Conservation (phyloP, 2,888 invertebrate species). For the Leptodirus hochenwartii region DNA sequence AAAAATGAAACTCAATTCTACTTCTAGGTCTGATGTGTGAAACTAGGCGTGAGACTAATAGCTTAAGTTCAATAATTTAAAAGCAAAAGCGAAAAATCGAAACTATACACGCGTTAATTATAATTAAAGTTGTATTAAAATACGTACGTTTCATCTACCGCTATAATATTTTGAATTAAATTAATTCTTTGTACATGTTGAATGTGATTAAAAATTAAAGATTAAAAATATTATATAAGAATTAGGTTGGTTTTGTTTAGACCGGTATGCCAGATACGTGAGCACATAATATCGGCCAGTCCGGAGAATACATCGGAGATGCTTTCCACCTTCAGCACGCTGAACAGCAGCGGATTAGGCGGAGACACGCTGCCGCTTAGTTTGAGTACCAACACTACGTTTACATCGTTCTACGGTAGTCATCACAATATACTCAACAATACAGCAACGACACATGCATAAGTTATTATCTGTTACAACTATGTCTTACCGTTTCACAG, state of each 20-base stretch:
- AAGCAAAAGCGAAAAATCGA: too few relatives aligned
- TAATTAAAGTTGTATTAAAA: neutral
- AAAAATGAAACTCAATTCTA: too few relatives aligned
- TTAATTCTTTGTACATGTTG: too few relatives aligned
- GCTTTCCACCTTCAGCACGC: slow-evolving; percentile 26
- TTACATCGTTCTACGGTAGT: slow-evolving; percentile 35
- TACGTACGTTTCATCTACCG: slow-evolving; percentile 6
- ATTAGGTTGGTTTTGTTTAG: slow-evolving; percentile 1
- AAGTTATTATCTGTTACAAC: too few relatives aligned
- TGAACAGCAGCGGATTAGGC: slow-evolving; percentile 29
- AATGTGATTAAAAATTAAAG: too few relatives aligned
- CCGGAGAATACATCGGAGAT: slow-evolving; percentile 28
- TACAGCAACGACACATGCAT: slow-evolving; percentile 13
- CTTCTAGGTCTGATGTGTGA: too few relatives aligned
- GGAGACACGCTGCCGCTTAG: slow-evolving; percentile 30
- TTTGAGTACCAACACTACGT: slow-evolving; percentile 34
- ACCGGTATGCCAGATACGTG: slow-evolving; percentile 22
- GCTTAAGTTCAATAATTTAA: too few relatives aligned
- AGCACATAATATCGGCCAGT: slow-evolving; percentile 24
- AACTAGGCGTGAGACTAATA: too few relatives aligned
- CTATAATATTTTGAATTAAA: too few relatives aligned
- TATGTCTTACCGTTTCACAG: too few relatives aligned
- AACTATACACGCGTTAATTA: neutral
- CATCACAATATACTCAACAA: slow-evolving; percentile 22
- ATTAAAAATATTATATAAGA: too few relatives aligned